phyloP scores from a whole-genome alignment of 2,797 vertebrate species.

The Hybognathus amarus region DNA sequence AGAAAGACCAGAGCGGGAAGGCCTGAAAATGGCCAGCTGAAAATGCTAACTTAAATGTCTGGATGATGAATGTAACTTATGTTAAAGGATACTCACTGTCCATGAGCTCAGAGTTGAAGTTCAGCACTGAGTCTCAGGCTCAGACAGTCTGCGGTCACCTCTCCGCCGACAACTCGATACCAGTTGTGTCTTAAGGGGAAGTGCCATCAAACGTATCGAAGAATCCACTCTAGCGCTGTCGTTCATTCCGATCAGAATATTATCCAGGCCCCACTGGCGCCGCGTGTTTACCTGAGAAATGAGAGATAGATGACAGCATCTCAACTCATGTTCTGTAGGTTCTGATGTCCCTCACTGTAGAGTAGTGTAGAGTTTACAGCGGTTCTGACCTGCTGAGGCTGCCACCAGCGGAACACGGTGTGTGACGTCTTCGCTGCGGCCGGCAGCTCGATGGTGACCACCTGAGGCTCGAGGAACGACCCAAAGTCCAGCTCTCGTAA shows the following conservation, averaged over 20 bases:
- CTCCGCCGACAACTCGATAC: slow-evolving; percentile 96
- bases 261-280: slow-evolving; percentile 97
- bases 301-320: neutral
- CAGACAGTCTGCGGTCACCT: slow-evolving; percentile 92
- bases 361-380: too few relatives aligned
- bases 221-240: slow-evolving; percentile 95
- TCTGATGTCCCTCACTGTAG: neutral
- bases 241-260: slow-evolving; percentile 96
- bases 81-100: slow-evolving; percentile 73
- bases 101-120: slow-evolving; percentile 90
- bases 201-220: slow-evolving; percentile 95
- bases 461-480: slow-evolving; percentile 93
- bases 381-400: slow-evolving; percentile 87
- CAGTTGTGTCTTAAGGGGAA: slow-evolving; percentile 91
- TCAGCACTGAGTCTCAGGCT: slow-evolving; percentile 92
- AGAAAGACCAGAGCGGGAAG: neutral
- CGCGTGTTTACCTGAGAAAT: slow-evolving; percentile 87
- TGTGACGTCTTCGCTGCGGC: slow-evolving; percentile 88
- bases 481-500: slow-evolving; percentile 92
- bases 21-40: neutral
- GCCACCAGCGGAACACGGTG: slow-evolving; percentile 98
- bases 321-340: too few relatives aligned
- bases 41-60: neutral
- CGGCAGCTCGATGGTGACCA: slow-evolving; percentile 95
- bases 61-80: neutral